Percentiles rank a stretch among this genome's conserved stretches.
These are phyloP conservation scores for Bufo bufo DNA, from an alignment of 2,113 vertebrate species.

Conservation along the genomic window DNA sequence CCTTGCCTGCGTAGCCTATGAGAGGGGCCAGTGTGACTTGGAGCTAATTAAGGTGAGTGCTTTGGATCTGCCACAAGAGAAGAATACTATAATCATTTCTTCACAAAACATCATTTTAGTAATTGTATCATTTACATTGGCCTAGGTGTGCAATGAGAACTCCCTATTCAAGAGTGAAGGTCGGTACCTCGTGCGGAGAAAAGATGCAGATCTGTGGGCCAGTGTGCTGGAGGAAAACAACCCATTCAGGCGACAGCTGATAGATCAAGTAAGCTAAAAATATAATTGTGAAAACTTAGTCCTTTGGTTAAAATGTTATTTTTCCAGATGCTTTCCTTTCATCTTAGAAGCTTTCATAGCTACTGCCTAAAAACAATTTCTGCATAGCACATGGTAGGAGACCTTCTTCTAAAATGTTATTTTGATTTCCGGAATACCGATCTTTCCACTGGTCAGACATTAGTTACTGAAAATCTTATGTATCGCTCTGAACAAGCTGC, in stretches of 20 bases:
- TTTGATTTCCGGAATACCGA: background rate
- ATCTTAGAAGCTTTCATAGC: background rate
- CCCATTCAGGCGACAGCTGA: slow-evolving; percentile 83
- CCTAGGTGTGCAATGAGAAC: slow-evolving; percentile 92
- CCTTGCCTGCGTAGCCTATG: slow-evolving; percentile 87
- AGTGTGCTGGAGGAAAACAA: slow-evolving; percentile 86
- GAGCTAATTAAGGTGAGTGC: slow-evolving; percentile 86
- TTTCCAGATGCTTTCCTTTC: background rate
- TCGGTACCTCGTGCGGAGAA: slow-evolving; percentile 86
- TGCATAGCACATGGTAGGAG: background rate
- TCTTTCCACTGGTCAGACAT: too few species aligned
- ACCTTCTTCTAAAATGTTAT: background rate
- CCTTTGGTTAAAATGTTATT: background rate
- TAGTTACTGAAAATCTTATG: too few species aligned
- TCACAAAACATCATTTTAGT: background rate
- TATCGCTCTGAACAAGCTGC: too few species aligned
- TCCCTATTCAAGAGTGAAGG: slow-evolving; percentile 91
- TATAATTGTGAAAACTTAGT: background rate
- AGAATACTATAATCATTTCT: background rate
- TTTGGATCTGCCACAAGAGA: background rate
- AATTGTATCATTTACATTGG: background rate
- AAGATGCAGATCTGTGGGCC: slow-evolving; percentile 90
- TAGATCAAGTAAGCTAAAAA: slow-evolving; percentile 81
- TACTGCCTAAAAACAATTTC: too few species aligned
- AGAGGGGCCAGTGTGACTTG: slow-evolving; percentile 88